phyloP scores from a whole-genome alignment of 2,113 vertebrate genomes.

The Nycticebus coucang region DNA sequence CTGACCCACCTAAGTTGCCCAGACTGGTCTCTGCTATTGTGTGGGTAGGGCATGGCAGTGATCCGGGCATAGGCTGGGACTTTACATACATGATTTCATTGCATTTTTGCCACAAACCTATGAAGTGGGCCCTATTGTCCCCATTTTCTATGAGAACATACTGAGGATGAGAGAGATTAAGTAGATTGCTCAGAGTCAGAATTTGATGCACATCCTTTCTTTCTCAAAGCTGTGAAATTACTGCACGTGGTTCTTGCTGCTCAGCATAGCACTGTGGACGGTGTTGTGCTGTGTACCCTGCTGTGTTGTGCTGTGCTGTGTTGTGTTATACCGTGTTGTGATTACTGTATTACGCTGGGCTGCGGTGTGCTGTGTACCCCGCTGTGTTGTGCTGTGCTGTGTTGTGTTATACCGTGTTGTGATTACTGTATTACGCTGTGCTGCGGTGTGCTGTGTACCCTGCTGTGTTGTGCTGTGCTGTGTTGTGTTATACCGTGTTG shows the following conservation, averaged over 20 bases:
- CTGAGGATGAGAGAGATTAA: background rate
- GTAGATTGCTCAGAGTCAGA: background rate
- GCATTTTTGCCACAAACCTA: background rate
- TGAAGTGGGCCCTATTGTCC: background rate
- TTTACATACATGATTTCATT: background rate
- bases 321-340: too few relatives aligned
- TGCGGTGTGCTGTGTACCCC: too few relatives aligned
- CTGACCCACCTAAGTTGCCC: rapidly evolving
- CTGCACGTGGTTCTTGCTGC: too few relatives aligned
- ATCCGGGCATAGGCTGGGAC: background rate
- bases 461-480: background rate
- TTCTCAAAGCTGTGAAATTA: background rate
- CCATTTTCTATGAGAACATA: background rate
- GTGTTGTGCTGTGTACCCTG: too few relatives aligned
- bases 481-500: too few relatives aligned
- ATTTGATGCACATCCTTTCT: background rate
- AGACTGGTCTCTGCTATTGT: too few relatives aligned
- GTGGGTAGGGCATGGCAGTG: background rate
- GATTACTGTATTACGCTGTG: too few relatives aligned
- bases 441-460: background rate
- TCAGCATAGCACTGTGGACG: too few relatives aligned
- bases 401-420: too few relatives aligned
- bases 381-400: background rate
- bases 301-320: too few relatives aligned
- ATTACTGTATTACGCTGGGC: background rate